These are phyloP conservation scores for Maniola jurtina DNA, from an alignment of 1,140 invertebrate species.

Conservation along the genomic window DNA sequence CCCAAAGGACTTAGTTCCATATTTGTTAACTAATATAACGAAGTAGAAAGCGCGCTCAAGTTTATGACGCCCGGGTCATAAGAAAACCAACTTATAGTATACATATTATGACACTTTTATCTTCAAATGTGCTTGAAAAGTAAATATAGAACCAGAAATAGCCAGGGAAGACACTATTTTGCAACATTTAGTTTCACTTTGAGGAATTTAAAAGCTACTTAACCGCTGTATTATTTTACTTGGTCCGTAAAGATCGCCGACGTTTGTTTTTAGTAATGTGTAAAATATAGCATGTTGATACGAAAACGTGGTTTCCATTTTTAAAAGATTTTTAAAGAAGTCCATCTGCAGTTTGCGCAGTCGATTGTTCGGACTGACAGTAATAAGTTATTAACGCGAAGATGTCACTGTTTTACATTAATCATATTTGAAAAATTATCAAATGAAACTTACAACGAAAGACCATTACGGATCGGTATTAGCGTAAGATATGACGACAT, in stretches of 20 bases:
- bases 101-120: constrained; percentile 77
- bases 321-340: constrained; percentile 1
- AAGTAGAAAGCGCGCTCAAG: constrained; percentile 60
- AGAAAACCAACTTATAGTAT: constrained; percentile 72
- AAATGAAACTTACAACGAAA: constrained; percentile 46
- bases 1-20: constrained; percentile 44
- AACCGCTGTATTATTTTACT: not conserved
- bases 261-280: not conserved
- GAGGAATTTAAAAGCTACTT: constrained; percentile 13
- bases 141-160: constrained; percentile 50
- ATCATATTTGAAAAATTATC: constrained; percentile 56
- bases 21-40: constrained; percentile 37
- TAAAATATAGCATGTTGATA: not conserved
- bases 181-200: constrained; percentile 18
- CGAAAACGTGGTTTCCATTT: not conserved
- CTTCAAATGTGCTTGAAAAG: constrained; percentile 67
- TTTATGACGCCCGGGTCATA: constrained; percentile 69
- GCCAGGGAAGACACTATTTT: constrained; percentile 22
- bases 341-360: not conserved
- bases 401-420: constrained; percentile 45
- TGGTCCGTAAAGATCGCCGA: not conserved
- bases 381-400: constrained; percentile 37
- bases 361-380: constrained; percentile 11
- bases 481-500: constrained; percentile 40
- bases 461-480: constrained; percentile 47